A percentile compares a stretch with the other conserved stretches of the same genome.
phyloP scores from a whole-genome alignment of 2,888 invertebrate species.

The Ganaspis brasiliensis region DNA sequence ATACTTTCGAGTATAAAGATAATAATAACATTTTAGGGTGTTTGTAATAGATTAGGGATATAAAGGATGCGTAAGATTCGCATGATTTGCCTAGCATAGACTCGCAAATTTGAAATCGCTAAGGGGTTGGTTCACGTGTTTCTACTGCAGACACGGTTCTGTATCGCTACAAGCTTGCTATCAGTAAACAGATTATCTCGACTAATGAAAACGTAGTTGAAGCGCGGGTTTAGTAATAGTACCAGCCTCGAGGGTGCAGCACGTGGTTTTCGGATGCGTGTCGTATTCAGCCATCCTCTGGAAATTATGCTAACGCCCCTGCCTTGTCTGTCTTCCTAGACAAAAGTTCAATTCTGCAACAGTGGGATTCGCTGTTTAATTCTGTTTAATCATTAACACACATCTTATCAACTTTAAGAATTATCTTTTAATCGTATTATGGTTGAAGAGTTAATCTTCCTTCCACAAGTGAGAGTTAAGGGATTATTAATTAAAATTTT shows the following conservation, averaged over 20 bases:
- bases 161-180: constrained; percentile 58
- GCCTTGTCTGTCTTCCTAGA: background rate
- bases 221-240: constrained; percentile 43
- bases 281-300: constrained; percentile 55
- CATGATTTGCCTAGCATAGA: constrained; percentile 57
- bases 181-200: constrained; percentile 72
- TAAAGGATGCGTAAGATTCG: constrained; percentile 57
- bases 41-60: constrained; percentile 41
- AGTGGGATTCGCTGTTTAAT: background rate
- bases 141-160: constrained; percentile 55
- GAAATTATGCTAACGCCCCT: constrained; percentile 50
- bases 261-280: constrained; percentile 51
- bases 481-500: too few relatives aligned
- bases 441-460: too few relatives aligned
- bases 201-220: constrained; percentile 71
- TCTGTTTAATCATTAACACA: too few relatives aligned
- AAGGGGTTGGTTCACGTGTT: constrained; percentile 62
- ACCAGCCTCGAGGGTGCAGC: constrained; percentile 55
- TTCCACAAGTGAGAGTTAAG: too few relatives aligned
- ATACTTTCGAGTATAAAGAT: too few relatives aligned
- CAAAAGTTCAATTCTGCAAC: constrained; percentile 14
- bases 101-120: constrained; percentile 64
- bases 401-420: too few relatives aligned
- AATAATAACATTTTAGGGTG: too few relatives aligned
- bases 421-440: too few relatives aligned